phyloP scores from a whole-genome alignment of 2,113 vertebrate species.

The Carassius carassius region DNA sequence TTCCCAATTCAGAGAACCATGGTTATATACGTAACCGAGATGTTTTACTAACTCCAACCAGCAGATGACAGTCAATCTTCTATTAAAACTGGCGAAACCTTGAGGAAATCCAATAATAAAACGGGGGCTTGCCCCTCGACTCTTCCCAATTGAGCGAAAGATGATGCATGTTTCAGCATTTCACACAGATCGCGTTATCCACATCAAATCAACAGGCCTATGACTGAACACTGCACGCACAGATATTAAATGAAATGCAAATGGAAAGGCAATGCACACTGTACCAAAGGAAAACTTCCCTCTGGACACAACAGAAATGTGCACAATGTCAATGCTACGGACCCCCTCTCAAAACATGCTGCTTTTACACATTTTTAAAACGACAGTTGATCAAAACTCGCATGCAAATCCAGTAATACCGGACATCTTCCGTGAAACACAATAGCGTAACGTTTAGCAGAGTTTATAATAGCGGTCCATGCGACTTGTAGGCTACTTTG shows the following conservation, averaged over 20 bases:
- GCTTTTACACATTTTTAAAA: background rate
- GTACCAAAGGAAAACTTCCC: background rate
- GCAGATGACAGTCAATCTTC: too few relatives aligned
- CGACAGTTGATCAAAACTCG: background rate
- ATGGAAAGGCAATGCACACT: background rate
- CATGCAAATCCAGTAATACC: too few relatives aligned
- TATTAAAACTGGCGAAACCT: too few relatives aligned
- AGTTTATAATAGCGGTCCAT: background rate
- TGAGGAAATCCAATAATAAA: too few relatives aligned
- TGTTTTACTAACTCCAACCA: too few relatives aligned
- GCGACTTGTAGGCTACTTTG: background rate
- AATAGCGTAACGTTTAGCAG: too few relatives aligned
- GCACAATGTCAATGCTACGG: background rate
- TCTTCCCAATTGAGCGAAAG: too few relatives aligned
- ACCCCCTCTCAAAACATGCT: background rate
- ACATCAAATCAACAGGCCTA: background rate
- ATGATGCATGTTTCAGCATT: too few relatives aligned
- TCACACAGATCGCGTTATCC: background rate
- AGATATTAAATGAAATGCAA: background rate
- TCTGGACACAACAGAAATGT: background rate
- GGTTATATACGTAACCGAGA: too few relatives aligned
- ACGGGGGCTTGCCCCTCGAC: too few relatives aligned
- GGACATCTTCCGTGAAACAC: too few relatives aligned
- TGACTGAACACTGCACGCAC: background rate
- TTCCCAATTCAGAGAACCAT: too few relatives aligned